Evolutionary conservation across 2,888 invertebrate genomes (phyloP).

Genomic region (Eugnorisma glareosa): DNA sequence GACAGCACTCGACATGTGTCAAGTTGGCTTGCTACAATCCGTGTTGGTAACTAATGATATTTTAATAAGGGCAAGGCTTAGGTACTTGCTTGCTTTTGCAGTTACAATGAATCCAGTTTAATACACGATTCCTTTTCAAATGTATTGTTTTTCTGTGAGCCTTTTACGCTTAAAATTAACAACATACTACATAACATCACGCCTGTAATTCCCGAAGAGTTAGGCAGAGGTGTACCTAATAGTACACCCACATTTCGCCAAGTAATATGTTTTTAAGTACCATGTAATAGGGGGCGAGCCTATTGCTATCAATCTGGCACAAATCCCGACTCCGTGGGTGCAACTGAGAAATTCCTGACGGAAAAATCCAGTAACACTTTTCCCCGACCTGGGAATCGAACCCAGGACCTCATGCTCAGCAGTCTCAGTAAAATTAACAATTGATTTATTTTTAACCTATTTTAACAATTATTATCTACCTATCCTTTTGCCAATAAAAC

Average conservation of each 20-base stretch:
- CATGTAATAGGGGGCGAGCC: no score
- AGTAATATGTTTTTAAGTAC: no score
- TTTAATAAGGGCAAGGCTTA: constrained; percentile 53
- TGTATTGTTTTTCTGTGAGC: background rate
- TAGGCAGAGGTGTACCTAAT: no score
- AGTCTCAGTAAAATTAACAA: background rate
- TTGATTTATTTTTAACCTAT: background rate
- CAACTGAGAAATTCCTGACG: no score
- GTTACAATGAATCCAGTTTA: constrained; percentile 20
- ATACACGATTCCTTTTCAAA: background rate
- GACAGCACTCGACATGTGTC: constrained; percentile 54
- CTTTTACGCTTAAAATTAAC: background rate
- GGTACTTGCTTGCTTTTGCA: constrained; percentile 21
- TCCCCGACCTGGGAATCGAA: no score
- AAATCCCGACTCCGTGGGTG: no score
- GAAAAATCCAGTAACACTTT: no score
- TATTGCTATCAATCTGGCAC: no score
- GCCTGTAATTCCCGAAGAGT: no score
- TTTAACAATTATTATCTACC: background rate
- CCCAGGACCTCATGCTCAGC: no score
- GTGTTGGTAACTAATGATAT: constrained; percentile 63
- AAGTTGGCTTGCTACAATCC: constrained; percentile 38
- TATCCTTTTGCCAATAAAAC: background rate
- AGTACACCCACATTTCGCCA: no score
- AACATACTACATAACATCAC: background rate